Percentiles rank a stretch among this genome's conserved stretches.
These are phyloP conservation scores for Potamarius usumacintae DNA, from an alignment of 2,113 vertebrate genomes.

Conservation along the genomic window DNA sequence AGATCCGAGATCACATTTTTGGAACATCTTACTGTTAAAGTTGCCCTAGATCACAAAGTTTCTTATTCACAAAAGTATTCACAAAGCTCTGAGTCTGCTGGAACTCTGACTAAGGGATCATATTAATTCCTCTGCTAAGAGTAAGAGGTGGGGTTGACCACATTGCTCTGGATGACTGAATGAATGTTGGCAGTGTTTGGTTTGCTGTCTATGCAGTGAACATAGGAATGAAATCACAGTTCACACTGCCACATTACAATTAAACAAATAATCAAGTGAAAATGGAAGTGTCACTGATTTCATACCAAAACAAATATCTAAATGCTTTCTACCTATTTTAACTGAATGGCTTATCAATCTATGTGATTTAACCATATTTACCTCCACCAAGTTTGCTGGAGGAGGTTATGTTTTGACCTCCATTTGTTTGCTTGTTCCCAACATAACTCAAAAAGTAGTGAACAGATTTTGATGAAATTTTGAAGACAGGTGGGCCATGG, in stretches of 20 bases:
- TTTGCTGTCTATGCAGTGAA: not conserved
- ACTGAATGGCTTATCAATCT: not conserved
- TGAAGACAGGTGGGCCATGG: no score
- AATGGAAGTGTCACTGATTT: not conserved
- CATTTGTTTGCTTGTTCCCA: no score
- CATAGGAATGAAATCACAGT: not conserved
- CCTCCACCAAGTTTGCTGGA: no score
- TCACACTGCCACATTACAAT: not conserved
- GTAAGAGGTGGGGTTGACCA: not conserved
- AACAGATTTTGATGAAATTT: no score
- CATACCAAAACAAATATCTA: not conserved
- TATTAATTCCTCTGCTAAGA: not conserved
- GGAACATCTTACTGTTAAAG: not conserved
- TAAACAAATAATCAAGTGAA: not conserved
- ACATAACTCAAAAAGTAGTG: no score
- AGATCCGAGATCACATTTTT: not conserved
- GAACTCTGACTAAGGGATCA: not conserved
- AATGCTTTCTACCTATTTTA: not conserved
- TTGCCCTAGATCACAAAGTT: not conserved
- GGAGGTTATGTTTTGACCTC: no score
- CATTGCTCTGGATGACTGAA: not conserved
- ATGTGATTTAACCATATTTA: not conserved
- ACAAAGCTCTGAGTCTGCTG: not conserved
- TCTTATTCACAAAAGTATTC: not conserved
- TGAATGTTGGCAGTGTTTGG: not conserved